Base-by-base conservation (phyloP, 2,797 vertebrate species). In the Podarcis lilfordi region DNA sequence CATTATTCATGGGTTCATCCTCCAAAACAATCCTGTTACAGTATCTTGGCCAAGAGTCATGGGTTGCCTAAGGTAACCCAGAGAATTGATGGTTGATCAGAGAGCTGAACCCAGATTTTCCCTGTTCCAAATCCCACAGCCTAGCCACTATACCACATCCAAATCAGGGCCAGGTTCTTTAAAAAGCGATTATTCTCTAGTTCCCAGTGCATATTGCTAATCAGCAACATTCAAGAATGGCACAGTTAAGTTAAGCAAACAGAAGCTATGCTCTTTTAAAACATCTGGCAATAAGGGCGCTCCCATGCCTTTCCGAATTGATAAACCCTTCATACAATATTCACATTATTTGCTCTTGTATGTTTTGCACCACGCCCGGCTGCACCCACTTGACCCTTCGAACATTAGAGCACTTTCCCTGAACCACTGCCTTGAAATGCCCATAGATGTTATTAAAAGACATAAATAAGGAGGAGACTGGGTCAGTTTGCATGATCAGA, bases 291-390 rank as follows among this genome's bases (percentile, higher is more conserved):
- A 35, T 50, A 85, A 80, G 27, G 40, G n/a, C 79, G 55, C 71
- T 82, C 32, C 79, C 71, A 82, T 3, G 32, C 40, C 69, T 75
- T 85, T 84, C 45, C 27, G 66, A 59, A 71, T 27, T 37, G 68
- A 10, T 71, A 17, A 59, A 59, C 35, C 9, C 40, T 74, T 45
- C 61, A 21, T 72, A 84, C 35, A 88, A 74, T 84, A 84, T 72
- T 64, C 32, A 25, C 29, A n/a, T 85, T 85, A 85, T 81, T 75
- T 80, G 37, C 45, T 50, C 29, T 32, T 89, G 50, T 88, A 21
- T 1, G 21, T 50, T 80, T 68, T 37, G 29, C 32, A 76, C 71
- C 71, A 40, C 78, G 13, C 88, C 78, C 72, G 7, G 50, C 43
- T 85, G 29, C 8, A 37, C 23, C 29, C 23, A n/a, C 64, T 29